Evolutionary conservation across 2,797 vertebrate species (phyloP).

Genomic region (Hydrolagus colliei): DNA sequence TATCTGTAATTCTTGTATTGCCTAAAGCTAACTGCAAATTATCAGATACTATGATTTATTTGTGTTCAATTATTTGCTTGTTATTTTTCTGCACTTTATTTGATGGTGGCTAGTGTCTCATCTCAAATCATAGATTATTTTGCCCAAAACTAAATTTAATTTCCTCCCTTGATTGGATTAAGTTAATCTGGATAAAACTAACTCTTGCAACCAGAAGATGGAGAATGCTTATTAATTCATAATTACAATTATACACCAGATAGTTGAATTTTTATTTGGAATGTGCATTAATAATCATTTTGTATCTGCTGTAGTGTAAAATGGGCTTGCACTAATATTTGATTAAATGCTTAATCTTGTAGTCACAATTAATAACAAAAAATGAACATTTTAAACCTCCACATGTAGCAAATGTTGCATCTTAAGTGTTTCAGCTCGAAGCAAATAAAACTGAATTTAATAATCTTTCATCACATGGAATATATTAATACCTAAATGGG

Average conservation of each 20-base stretch:
- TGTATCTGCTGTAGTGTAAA: slow-evolving; percentile 10
- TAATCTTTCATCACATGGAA: slow-evolving; percentile 12
- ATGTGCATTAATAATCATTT: slow-evolving; percentile 29
- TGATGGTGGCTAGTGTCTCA: neutral
- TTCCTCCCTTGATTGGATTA: slow-evolving; percentile 20
- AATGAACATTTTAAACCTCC: neutral
- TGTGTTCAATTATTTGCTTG: slow-evolving; percentile 8
- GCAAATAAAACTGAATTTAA: slow-evolving; percentile 21
- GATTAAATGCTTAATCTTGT: slow-evolving; percentile 29
- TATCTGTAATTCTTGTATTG: neutral
- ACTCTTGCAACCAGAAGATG: slow-evolving; percentile 17
- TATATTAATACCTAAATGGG: neutral
- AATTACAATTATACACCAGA: slow-evolving; percentile 27
- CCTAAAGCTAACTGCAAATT: slow-evolving; percentile 4
- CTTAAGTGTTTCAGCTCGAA: neutral
- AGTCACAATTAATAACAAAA: neutral
- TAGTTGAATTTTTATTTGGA: slow-evolving; percentile 20
- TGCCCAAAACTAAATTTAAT: slow-evolving; percentile 10
- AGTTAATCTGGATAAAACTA: slow-evolving; percentile 6
- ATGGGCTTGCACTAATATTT: slow-evolving; percentile 12
- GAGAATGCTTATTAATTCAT: slow-evolving; percentile 26
- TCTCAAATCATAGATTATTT: slow-evolving; percentile 3
- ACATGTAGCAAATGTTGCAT: neutral
- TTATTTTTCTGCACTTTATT: slow-evolving; percentile 4
- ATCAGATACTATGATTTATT: neutral